Percentiles rank a stretch among this genome's conserved stretches.
These are phyloP conservation scores for Caenorhabditis auriculariae DNA, from an alignment of 2,888 invertebrate genomes.

Conservation along the genomic window DNA sequence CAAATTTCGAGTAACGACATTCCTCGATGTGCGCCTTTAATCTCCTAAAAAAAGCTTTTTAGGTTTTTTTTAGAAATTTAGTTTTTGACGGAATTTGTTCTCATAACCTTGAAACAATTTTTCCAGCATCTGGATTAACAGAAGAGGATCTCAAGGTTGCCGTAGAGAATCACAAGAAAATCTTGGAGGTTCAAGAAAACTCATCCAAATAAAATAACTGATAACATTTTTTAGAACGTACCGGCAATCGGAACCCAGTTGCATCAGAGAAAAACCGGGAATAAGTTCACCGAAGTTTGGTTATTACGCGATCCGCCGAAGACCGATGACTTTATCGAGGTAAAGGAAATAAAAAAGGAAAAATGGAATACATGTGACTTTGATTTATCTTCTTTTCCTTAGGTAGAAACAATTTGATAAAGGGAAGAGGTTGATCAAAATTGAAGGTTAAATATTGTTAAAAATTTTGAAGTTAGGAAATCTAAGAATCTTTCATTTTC, in stretches of 20 bases:
- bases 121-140: slow-evolving; percentile 27
- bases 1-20: too few species aligned
- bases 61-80: too few species aligned
- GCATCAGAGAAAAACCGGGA: slow-evolving; percentile 16
- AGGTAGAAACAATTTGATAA: not conserved
- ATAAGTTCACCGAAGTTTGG: slow-evolving; percentile 32
- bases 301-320: slow-evolving; percentile 34
- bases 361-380: too few species aligned
- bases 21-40: too few species aligned
- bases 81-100: too few species aligned
- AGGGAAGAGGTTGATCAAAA: not conserved
- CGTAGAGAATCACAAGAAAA: slow-evolving; percentile 30
- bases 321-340: slow-evolving; percentile 45
- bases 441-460: too few species aligned
- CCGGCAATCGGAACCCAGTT: slow-evolving; percentile 38
- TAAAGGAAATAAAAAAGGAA: too few species aligned
- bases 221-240: slow-evolving; percentile 6
- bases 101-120: slow-evolving; percentile 2
- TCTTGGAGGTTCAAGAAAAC: slow-evolving; percentile 13
- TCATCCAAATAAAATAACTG: not conserved
- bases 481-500: not conserved
- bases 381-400: not conserved
- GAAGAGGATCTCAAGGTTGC: slow-evolving; percentile 44
- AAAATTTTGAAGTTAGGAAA: not conserved
- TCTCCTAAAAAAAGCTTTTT: too few species aligned